Evolutionary conservation across 2,797 vertebrate species (phyloP).

Genomic region (Uromys caudimaculatus): DNA sequence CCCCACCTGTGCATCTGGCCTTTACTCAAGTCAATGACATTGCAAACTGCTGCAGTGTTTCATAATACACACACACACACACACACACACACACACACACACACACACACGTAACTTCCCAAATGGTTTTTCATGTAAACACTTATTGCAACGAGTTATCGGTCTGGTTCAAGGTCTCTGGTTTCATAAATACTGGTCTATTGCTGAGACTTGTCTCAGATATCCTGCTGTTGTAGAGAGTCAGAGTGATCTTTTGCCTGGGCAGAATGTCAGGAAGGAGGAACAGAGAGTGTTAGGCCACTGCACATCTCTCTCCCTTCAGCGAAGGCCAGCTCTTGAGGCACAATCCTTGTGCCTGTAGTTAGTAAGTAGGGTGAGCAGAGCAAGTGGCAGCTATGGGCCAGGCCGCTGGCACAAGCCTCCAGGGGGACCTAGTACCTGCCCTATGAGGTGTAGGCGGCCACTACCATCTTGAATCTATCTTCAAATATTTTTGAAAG

Average conservation of each 20-base stretch:
- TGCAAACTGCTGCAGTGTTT: background rate
- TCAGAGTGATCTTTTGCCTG: background rate
- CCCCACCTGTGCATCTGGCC: background rate
- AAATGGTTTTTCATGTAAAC: background rate
- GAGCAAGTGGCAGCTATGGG: background rate
- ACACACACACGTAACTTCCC: no score
- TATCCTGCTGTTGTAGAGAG: background rate
- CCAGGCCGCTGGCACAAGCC: background rate
- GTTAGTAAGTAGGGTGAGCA: background rate
- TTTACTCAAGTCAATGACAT: background rate
- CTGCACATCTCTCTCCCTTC: background rate
- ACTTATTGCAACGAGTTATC: no score
- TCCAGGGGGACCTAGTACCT: background rate
- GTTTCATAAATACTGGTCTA: no score
- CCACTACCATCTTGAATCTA: background rate
- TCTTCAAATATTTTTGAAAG: background rate
- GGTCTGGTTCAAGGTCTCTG: no score
- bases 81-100: no score
- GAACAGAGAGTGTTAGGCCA: background rate
- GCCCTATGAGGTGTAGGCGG: rapidly evolving
- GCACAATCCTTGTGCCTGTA: background rate
- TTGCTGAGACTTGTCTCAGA: background rate
- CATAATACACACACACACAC: background rate
- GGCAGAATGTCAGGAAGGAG: background rate
- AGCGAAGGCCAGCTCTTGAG: background rate